Base-by-base conservation (phyloP, 2,113 vertebrate species). In the Puffinus mauretanicus region DNA sequence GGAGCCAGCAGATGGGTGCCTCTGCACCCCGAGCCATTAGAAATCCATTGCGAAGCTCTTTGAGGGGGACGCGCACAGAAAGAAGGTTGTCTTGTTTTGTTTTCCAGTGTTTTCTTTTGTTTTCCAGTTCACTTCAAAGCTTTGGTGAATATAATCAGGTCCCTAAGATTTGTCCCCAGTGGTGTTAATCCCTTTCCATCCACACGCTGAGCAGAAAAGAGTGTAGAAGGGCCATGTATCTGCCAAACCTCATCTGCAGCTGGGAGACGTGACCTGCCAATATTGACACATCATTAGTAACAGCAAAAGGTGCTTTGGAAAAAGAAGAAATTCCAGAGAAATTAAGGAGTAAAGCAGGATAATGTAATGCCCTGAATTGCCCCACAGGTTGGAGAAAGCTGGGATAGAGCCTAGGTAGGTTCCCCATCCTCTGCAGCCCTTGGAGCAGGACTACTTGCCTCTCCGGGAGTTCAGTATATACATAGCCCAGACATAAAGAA, bases 261-360 rank as follows among this genome's bases (percentile, higher is more conserved):
- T 95, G 96, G 88, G 64, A 89, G 86, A 16, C 1, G 10, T 87
- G 89, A 71, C 73, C 86, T 96, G 88, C 85, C 94, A 60, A 16
- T 46, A 64, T 16, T 27, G 60, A 54, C 58, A 29, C 60, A 73
- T 72, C 95, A 86, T 67, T 75, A 97, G 93, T 49, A 97, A 95
- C 47, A 97, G 92, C 98, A 96, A 97, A 94, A 97, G 93, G 97
- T 96, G 96, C 93, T 96, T 95, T 97, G 97, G 97, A 97, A 97
- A 98, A 93, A 54, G 89, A 96, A 98, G 98, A 34, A 19, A 64
- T 4, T 4, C 42, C 36, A 38, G 36, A 44, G 17, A 18, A 84
- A 84, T 55, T 20, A 22, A 51, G 21, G 34, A 65, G 13, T 15
- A 30, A 73, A 85, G 10, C 16, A 54, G 34, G 49, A 61, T 27